A percentile compares a stretch with the other conserved stretches of the same genome.
Conservation (phyloP, 2,797 vertebrate species). For the Poeciliopsis infans region DNA sequence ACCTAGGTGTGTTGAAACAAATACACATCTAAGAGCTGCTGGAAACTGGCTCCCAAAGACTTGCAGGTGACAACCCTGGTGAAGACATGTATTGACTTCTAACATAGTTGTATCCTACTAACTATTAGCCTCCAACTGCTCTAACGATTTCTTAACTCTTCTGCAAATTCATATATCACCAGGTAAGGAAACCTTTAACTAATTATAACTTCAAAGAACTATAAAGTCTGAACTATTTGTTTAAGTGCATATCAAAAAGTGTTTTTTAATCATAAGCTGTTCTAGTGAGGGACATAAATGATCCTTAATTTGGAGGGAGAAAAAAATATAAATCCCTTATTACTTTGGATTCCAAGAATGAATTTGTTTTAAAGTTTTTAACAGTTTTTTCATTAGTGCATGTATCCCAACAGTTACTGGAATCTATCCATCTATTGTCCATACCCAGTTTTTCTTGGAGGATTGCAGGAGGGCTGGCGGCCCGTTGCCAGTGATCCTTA, state of each 20-base stretch:
- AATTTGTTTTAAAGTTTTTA: neutral
- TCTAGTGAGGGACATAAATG: neutral
- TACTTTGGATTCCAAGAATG: neutral
- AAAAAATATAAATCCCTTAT: neutral
- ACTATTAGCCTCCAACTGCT: neutral
- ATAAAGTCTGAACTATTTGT: neutral
- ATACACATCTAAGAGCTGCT: neutral
- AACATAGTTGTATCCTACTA: neutral
- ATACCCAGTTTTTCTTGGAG: neutral
- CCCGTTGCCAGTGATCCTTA: neutral
- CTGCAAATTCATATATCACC: neutral
- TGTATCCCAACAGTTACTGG: neutral
- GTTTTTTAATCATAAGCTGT: neutral
- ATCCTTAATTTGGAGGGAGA: neutral
- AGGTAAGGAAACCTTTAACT: neutral
- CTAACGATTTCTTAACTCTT: neutral
- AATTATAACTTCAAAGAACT: neutral
- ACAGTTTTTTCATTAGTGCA: neutral
- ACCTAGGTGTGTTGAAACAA: neutral
- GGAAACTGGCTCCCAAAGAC: neutral
- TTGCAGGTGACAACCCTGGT: neutral
- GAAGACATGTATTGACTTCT: neutral
- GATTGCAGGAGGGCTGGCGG: no score
- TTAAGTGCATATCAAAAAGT: neutral
- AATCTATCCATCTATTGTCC: neutral